A percentile compares a stretch with the other conserved stretches of the same genome.
Conservation (phyloP, 2,113 vertebrate genomes). For the Dolichallabes microphthalmus region DNA sequence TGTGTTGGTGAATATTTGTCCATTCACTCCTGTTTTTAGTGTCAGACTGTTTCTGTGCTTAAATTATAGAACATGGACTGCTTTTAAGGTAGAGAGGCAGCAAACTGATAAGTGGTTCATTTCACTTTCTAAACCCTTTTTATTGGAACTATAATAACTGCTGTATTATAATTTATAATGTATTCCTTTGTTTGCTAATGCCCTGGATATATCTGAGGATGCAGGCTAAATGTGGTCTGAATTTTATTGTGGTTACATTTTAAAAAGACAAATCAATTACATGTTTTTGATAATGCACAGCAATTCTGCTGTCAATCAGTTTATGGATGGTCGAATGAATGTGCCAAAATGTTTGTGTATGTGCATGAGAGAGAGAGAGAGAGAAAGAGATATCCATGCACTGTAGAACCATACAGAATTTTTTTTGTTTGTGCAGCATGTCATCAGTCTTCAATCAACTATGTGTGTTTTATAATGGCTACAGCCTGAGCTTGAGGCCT, state of each 20-base stretch:
- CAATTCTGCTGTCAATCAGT: conserved; percentile 65
- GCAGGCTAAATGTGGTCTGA: conserved; percentile 62
- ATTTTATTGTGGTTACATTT: conserved; percentile 74
- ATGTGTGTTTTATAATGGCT: conserved; percentile 32
- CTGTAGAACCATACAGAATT: conserved; percentile 50
- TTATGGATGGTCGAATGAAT: conserved; percentile 63
- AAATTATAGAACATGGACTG: conserved; percentile 72
- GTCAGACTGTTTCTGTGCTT: conserved; percentile 73
- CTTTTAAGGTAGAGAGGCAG: conserved; percentile 76
- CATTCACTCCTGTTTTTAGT: conserved; percentile 75
- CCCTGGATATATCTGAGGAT: conserved; percentile 66
- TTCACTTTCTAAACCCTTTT: conserved; percentile 76
- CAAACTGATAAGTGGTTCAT: conserved; percentile 77
- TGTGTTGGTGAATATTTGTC: conserved; percentile 72
- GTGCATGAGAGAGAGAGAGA: neutral
- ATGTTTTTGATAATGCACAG: conserved; percentile 69
- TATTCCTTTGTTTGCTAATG: conserved; percentile 77
- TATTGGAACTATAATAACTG: conserved; percentile 76
- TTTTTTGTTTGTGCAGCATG: conserved; percentile 52
- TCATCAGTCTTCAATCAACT: conserved; percentile 60
- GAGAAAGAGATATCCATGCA: conserved; percentile 59
- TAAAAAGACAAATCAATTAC: conserved; percentile 74
- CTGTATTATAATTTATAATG: conserved; percentile 81
- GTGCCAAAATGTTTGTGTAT: conserved; percentile 49
- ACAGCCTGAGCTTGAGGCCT: conserved; percentile 49